Evolutionary conservation across 2,888 invertebrate genomes (phyloP).

Genomic region (Drosophila testacea): DNA sequence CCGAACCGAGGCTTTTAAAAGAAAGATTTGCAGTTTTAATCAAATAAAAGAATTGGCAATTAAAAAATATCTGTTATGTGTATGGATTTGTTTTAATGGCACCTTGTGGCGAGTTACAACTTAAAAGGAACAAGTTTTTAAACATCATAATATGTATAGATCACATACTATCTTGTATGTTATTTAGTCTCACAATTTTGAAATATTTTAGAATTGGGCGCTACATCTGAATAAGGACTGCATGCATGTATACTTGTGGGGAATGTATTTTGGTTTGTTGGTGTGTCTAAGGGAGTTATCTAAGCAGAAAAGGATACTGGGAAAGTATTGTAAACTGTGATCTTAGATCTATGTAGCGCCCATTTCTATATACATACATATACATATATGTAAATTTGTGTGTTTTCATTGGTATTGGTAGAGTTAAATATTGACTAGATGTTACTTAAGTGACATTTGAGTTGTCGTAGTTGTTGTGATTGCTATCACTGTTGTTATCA

Average conservation of each 20-base stretch:
- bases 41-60: not conserved
- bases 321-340: not conserved
- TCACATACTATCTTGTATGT: not conserved
- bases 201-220: not conserved
- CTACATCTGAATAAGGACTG: not conserved
- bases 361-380: not conserved
- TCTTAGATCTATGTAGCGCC: constrained; percentile 16
- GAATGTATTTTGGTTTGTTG: not conserved
- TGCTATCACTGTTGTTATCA: constrained; percentile 18
- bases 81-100: constrained; percentile 30
- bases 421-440: constrained; percentile 36
- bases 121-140: constrained; percentile 49
- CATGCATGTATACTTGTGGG: not conserved
- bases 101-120: constrained; percentile 44
- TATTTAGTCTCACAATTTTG: not conserved
- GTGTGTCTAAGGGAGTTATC: not conserved
- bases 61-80: constrained; percentile 13
- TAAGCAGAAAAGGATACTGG: not conserved
- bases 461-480: constrained; percentile 16
- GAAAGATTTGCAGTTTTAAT: not conserved
- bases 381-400: not conserved
- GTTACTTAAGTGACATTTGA: constrained; percentile 29
- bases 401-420: constrained; percentile 25
- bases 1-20: too few relatives aligned
- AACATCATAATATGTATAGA: not conserved